Conservation (phyloP, 1,140 invertebrate species). For the Drosophila eugracilis region DNA sequence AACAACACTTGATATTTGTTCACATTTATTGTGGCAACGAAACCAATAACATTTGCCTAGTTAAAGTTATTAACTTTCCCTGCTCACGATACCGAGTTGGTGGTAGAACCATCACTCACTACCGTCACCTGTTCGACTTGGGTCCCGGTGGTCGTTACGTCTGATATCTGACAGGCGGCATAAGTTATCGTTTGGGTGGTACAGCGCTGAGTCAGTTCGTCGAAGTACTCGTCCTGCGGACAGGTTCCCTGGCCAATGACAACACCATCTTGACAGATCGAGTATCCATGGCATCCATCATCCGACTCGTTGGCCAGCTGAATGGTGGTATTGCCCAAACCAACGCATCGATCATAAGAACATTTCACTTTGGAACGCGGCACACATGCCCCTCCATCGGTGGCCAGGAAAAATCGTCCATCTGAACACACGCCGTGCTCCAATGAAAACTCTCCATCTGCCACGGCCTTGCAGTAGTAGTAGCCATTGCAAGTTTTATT, state of each 20-base stretch:
- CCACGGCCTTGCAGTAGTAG: conserved; percentile 52
- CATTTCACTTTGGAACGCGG: conserved; percentile 59
- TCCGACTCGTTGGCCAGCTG: conserved; percentile 67
- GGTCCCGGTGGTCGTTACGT: conserved; percentile 8
- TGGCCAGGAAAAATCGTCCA: conserved; percentile 56
- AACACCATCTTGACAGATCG: conserved; percentile 69
- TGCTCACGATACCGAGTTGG: conserved; percentile 18
- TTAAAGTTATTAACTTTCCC: conserved; percentile 32
- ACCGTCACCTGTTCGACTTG: conserved; percentile 10
- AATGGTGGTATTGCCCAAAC: conserved; percentile 57
- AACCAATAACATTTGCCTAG: conserved; percentile 29
- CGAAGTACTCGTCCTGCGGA: conserved; percentile 68
- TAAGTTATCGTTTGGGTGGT: conserved; percentile 53
- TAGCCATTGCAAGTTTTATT: conserved; percentile 67
- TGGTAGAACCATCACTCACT: conserved; percentile 20
- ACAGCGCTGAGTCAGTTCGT: conserved; percentile 69
- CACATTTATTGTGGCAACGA: conserved; percentile 8
- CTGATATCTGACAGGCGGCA: conserved; percentile 59
- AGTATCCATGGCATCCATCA: conserved; percentile 66
- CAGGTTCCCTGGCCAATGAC: conserved; percentile 61
- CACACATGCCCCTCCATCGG: conserved; percentile 61
- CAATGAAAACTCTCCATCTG: conserved; percentile 43
- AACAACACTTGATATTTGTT: conserved; percentile 9
- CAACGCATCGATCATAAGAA: conserved; percentile 66
- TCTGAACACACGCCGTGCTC: conserved; percentile 60